phyloP scores from a whole-genome alignment of 2,888 invertebrate species.

The Metellina segmentata region DNA sequence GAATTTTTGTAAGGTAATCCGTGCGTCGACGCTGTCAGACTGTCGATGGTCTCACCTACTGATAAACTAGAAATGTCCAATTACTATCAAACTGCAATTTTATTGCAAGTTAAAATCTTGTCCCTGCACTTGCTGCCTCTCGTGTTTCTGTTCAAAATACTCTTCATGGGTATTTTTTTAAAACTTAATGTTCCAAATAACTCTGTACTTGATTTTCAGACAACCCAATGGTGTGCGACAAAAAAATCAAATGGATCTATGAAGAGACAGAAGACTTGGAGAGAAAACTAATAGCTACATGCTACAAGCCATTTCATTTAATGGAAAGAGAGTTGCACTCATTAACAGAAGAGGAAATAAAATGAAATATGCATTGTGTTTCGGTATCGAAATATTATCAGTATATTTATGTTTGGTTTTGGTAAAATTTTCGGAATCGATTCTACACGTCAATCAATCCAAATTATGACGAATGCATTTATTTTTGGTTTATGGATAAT shows the following conservation, averaged over 20 bases:
- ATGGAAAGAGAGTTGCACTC: slow-evolving; percentile 51
- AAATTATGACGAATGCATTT: background rate
- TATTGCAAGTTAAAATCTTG: no score
- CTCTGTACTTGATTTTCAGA: slow-evolving; percentile 9
- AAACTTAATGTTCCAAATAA: no score
- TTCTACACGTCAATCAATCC: background rate
- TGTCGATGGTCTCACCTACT: no score
- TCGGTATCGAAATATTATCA: no score
- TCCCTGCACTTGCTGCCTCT: no score
- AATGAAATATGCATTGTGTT: background rate
- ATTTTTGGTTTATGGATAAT: no score
- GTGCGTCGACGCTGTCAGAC: no score
- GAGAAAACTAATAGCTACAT: slow-evolving; percentile 35
- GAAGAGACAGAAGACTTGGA: background rate
- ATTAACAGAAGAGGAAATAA: slow-evolving; percentile 47
- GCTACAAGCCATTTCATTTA: slow-evolving; percentile 60
- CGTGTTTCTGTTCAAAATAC: no score
- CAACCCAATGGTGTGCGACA: slow-evolving; percentile 55
- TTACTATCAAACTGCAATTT: no score
- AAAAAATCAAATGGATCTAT: slow-evolving; percentile 60
- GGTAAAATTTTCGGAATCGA: background rate
- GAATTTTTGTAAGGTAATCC: no score
- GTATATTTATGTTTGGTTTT: background rate
- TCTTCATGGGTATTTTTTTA: no score
- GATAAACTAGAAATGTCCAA: no score